Evolutionary conservation across 2,113 vertebrate species (phyloP), one percentile per base, ranked within the genome.

Genomic region (Pogona vitticeps): DNA sequence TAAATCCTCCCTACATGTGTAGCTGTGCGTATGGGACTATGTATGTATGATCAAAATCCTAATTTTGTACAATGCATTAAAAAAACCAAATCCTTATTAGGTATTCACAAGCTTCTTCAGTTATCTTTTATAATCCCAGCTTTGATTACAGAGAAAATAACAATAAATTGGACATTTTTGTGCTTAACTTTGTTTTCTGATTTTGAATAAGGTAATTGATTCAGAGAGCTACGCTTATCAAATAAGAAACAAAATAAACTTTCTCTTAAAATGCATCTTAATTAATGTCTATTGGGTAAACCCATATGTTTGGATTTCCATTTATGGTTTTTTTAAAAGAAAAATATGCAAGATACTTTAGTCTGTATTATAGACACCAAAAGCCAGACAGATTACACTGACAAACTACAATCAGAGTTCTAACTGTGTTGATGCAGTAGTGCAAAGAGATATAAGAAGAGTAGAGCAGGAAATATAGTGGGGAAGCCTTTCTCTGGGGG

Each of bases 121-220:
- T 40, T 40, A 73, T 40, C 52, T 83, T 71, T 38, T 5, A 61
- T 73, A 18, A 73, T 75, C 56, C 59, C 23, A 72, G 59, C 68
- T 73, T 58, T 73, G 33, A 59, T 73, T 83, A 67, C 61, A 72
- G 33, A 73, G 68, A 83, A 83, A 56, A 59, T 59, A 59, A 68
- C 80, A 82, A 56, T 70, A 70, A 82, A 56, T 72, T 59, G 28
- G 46, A 72, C n/a, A 28, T 73, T 17, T 56, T 73, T 38, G 38
- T 8, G 70, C 52, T 73, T 72, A 83, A 72, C 31, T 73, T 31
- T 52, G 28, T 40, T 59, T 59, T 59, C 52, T 59, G 7, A 40
- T 72, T 59, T 72, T 58, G 67, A 58, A 72, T 33, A 72, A 71
- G n/a, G n/a, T 31, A 26, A 46, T 56, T 72, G 46, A 38, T 83